Evolutionary conservation across 2,113 vertebrate species (phyloP).

Genomic region (Onychostoma macrolepis): DNA sequence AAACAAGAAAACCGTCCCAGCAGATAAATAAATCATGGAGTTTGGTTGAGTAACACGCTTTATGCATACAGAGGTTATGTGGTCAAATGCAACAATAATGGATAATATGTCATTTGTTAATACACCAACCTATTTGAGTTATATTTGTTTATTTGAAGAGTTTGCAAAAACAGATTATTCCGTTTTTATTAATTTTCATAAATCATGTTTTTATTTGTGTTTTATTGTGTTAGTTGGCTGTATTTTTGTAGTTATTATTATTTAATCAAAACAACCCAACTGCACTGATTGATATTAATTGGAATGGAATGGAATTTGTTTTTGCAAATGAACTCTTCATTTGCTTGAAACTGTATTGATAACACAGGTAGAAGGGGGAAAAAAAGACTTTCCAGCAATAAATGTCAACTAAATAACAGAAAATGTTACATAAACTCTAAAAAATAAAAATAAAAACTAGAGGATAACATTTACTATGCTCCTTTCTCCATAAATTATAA

Average conservation of each 20-base stretch:
- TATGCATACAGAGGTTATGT: not conserved
- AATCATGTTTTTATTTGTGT: too few relatives aligned
- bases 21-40: not conserved
- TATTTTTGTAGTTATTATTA: too few relatives aligned
- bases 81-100: not conserved
- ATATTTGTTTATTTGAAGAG: too few relatives aligned
- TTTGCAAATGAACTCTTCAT: too few relatives aligned
- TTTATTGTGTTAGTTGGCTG: too few relatives aligned
- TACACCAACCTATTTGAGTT: not conserved
- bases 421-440: not conserved
- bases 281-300: too few relatives aligned
- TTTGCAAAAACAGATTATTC: too few relatives aligned
- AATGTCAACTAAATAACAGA: not conserved
- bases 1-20: slow-evolving; percentile 21
- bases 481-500: not conserved
- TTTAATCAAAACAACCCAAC: too few relatives aligned
- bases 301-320: too few relatives aligned
- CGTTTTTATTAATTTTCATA: too few relatives aligned
- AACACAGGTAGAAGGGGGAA: not conserved
- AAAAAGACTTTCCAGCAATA: not conserved
- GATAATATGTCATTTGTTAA: not conserved
- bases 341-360: too few relatives aligned
- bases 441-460: not conserved
- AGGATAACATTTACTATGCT: not conserved
- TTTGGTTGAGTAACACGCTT: not conserved